Evolutionary conservation across 2,797 vertebrate genomes (phyloP), one percentile per base, ranked within the genome.

Genomic region (Eospalax fontanierii): DNA sequence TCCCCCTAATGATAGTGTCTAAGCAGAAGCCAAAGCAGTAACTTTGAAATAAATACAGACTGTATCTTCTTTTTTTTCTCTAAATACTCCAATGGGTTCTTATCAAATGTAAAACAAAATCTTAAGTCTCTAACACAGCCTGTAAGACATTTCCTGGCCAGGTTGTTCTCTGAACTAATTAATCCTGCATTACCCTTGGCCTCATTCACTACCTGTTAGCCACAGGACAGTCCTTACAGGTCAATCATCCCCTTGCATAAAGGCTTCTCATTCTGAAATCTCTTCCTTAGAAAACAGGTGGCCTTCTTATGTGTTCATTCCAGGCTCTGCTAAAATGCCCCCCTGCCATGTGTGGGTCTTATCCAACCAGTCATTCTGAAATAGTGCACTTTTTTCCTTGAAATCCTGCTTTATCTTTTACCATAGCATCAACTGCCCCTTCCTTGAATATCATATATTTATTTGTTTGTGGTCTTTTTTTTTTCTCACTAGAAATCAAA

Each of bases 81-180:
- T 80, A 85, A 89, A 43, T 43, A 75, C 24, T 21, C 7, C 26
- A 81, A 4, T 83, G 50, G 40, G 6, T 65, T 78, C 33, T 35
- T 26, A 50, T 75, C n/a, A 70, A 22, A 76, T 24, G n/a, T 28
- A 68, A 93, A 93, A 14, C 46, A 86, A 82, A 38, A 91, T 30
- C 24, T 5, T 0, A 4, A 86, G 35, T 68, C 63, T 82, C 61
- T n/a, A 46, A 11, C 19, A 28, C 4, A 21, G 40, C 1, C 15
- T 54, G 59, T 1, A 16, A n/a, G 14, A n/a, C 16, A 6, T 14
- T 87, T 46, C 7, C 12, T 78, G 28, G 4, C 59, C 24, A 40
- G 24, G 12, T 38, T n/a, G 21, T 1, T 54, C 6, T 68, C 71
- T 86, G 30, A 35, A 1, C 59, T 50, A 33, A 19, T 16, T 89